These are phyloP conservation scores for Chironomus riparius DNA, from an alignment of 2,888 invertebrate species.

Conservation along the genomic window DNA sequence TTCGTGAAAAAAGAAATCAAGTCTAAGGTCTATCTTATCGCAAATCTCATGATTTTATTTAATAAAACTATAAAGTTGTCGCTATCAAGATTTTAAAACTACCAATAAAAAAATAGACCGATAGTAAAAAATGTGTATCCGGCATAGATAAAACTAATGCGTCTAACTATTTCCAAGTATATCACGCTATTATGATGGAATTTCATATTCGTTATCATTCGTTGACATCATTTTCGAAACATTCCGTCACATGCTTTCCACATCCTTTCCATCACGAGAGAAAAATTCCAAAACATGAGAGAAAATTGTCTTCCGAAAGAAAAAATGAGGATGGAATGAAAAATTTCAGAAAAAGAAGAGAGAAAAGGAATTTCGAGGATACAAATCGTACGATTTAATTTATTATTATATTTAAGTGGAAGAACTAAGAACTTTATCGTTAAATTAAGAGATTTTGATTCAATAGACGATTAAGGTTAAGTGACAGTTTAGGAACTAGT, in stretches of 20 bases:
- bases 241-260: neutral
- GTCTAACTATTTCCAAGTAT: too few species aligned
- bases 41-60: too few species aligned
- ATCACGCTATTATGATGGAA: neutral
- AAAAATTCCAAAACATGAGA: neutral
- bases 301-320: neutral
- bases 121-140: too few species aligned
- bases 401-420: constrained; percentile 1
- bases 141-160: too few species aligned
- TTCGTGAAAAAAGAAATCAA: too few species aligned
- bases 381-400: neutral
- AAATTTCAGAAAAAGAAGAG: neutral
- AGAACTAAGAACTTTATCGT: neutral
- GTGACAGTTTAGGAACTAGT: neutral
- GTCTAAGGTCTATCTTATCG: too few species aligned
- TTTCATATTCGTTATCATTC: neutral
- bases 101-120: too few species aligned
- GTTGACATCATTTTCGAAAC: too few species aligned
- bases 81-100: too few species aligned
- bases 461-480: neutral
- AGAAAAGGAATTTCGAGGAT: neutral
- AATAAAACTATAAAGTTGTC: too few species aligned
- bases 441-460: neutral
- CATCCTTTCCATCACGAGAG: neutral
- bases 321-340: neutral